Evolutionary conservation across 1,140 invertebrate genomes (phyloP).

Genomic region (Dreissena polymorpha): DNA sequence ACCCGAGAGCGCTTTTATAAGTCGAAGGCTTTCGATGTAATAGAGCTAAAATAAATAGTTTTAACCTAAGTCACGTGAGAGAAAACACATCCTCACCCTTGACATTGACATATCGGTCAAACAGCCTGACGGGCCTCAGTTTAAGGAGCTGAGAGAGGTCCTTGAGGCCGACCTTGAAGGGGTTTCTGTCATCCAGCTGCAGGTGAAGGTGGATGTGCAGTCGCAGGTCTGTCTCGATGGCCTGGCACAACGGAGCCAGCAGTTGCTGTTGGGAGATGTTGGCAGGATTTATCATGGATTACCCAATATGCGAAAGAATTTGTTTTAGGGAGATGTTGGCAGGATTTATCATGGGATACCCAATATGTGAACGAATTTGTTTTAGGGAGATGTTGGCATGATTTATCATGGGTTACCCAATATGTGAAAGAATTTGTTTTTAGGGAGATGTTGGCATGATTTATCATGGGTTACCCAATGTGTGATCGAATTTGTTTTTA

Average conservation of each 20-base stretch:
- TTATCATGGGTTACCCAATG: too few species aligned
- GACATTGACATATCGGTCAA: slow-evolving; percentile 80
- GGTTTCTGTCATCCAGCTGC: slow-evolving; percentile 89
- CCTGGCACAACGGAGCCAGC: slow-evolving; percentile 88
- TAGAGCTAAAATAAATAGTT: too few species aligned
- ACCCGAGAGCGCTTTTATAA: too few species aligned
- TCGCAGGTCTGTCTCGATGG: slow-evolving; percentile 94
- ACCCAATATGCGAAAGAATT: too few species aligned
- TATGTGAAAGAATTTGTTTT: too few species aligned
- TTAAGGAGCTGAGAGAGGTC: slow-evolving; percentile 82
- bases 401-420: too few species aligned
- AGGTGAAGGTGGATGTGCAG: slow-evolving; percentile 95
- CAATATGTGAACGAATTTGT: neutral
- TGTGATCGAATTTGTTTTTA: too few species aligned
- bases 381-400: too few species aligned
- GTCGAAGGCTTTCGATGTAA: too few species aligned
- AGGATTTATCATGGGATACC: neutral
- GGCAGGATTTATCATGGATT: too few species aligned
- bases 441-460: too few species aligned
- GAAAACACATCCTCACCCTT: slow-evolving; percentile 75
- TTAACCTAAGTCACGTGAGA: too few species aligned
- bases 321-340: neutral
- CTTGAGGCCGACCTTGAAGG: slow-evolving; percentile 84
- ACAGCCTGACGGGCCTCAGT: slow-evolving; percentile 80
- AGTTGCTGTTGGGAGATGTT: slow-evolving; percentile 78